These are phyloP conservation scores for Whitmania pigra DNA, from an alignment of 1,140 invertebrate genomes.

Conservation along the genomic window DNA sequence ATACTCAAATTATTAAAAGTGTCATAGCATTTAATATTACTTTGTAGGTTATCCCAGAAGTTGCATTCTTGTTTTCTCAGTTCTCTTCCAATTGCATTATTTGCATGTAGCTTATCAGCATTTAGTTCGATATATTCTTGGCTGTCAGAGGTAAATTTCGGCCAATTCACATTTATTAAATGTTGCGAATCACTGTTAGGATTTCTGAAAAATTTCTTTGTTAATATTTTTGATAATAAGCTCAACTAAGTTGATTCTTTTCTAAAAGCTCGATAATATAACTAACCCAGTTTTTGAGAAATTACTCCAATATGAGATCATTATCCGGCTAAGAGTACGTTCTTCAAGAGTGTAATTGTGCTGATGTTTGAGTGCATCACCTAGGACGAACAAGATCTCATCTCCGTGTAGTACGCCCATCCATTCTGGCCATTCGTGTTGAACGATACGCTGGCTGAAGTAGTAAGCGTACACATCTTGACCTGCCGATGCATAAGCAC, in stretches of 20 bases:
- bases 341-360: slow-evolving; percentile 58
- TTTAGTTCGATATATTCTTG: slow-evolving; percentile 73
- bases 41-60: no score
- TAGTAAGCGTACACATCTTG: slow-evolving; percentile 75
- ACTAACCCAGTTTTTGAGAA: slow-evolving; percentile 71
- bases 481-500: slow-evolving; percentile 69
- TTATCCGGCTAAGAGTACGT: slow-evolving; percentile 62
- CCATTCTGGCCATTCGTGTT: slow-evolving; percentile 83
- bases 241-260: background rate
- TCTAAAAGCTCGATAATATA: slow-evolving; percentile 10
- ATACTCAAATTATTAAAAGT: no score
- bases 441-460: slow-evolving; percentile 61
- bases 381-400: slow-evolving; percentile 82
- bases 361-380: slow-evolving; percentile 68
- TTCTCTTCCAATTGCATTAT: background rate
- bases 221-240: background rate
- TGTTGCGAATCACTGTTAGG: slow-evolving; percentile 47
- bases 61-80: no score
- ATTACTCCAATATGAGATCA: slow-evolving; percentile 76
- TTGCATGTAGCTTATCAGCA: slow-evolving; percentile 50
- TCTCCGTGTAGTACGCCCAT: slow-evolving; percentile 86
- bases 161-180: slow-evolving; percentile 52
- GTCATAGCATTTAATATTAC: no score
- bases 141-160: slow-evolving; percentile 63
- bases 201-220: slow-evolving; percentile 49